Conservation (phyloP, 1,140 invertebrate species). For the Danaus plexippus region DNA sequence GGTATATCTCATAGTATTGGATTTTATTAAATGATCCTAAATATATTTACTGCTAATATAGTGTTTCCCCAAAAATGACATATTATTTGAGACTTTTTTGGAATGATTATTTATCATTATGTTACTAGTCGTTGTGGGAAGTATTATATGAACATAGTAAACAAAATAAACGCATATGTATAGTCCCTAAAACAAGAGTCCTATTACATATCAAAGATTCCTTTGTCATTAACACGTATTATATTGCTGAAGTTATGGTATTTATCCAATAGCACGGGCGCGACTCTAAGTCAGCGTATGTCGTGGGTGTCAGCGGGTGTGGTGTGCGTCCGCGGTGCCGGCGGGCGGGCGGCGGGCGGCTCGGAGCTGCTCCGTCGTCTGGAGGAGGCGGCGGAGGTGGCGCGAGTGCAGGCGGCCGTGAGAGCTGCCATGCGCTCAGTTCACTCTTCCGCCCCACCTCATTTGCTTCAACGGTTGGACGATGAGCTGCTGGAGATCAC, state of each 20-base stretch:
- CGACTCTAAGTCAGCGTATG: slow-evolving; percentile 81
- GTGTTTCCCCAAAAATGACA: too few relatives aligned
- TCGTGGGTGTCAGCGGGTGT: slow-evolving; percentile 95
- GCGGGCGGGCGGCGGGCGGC: slow-evolving; percentile 81
- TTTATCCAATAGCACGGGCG: slow-evolving; percentile 66
- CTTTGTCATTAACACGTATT: too few relatives aligned
- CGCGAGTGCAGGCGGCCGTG: slow-evolving; percentile 83
- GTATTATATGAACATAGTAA: too few relatives aligned
- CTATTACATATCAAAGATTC: too few relatives aligned
- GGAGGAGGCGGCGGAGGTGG: slow-evolving; percentile 94
- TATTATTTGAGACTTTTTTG: too few relatives aligned
- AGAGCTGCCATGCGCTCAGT: slow-evolving; percentile 72
- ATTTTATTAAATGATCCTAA: too few relatives aligned
- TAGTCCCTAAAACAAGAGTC: too few relatives aligned
- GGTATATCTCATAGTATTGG: slow-evolving; percentile 68
- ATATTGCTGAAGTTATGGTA: too few relatives aligned
- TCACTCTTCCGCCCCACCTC: slow-evolving; percentile 65
- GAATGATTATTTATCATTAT: too few relatives aligned
- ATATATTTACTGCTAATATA: too few relatives aligned
- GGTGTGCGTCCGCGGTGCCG: slow-evolving; percentile 92
- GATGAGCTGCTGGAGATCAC: slow-evolving; percentile 77
- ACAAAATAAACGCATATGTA: too few relatives aligned
- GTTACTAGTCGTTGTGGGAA: too few relatives aligned
- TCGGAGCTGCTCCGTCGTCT: slow-evolving; percentile 92
- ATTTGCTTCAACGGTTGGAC: slow-evolving; percentile 72